Percentiles rank a stretch among this genome's conserved stretches.
Evolutionary conservation across 2,888 invertebrate species (phyloP).

Genomic region (Arctia plantaginis): DNA sequence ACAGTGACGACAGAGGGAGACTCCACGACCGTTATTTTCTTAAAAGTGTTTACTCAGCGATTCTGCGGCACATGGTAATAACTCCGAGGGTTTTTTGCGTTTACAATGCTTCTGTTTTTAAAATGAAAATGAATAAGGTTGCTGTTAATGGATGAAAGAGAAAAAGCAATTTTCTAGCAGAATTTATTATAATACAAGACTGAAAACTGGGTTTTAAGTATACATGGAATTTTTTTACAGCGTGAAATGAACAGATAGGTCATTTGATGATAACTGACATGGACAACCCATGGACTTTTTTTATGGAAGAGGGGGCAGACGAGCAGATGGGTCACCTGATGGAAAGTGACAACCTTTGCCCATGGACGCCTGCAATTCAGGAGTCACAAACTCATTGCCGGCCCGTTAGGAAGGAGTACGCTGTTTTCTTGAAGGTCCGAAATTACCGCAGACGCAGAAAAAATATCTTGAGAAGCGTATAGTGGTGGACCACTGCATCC

Average conservation of each 20-base stretch:
- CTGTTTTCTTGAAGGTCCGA: too few species aligned
- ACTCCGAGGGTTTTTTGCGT: conserved; percentile 28
- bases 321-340: too few species aligned
- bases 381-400: too few species aligned
- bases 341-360: too few species aligned
- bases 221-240: background rate
- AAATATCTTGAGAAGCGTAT: too few species aligned
- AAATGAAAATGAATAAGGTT: conserved; percentile 29
- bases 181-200: background rate
- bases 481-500: too few species aligned
- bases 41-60: conserved; percentile 56
- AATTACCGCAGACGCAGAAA: too few species aligned
- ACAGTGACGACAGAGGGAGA: conserved; percentile 26
- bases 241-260: background rate
- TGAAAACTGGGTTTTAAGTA: background rate
- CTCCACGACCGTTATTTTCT: conserved; percentile 54
- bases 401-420: too few species aligned
- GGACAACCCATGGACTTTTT: too few species aligned
- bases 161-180: background rate
- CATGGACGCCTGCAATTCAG: too few species aligned
- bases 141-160: background rate
- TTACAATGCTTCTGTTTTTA: conserved; percentile 26
- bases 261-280: background rate
- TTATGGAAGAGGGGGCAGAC: too few species aligned
- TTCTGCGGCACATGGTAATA: conserved; percentile 43